These are phyloP conservation scores for Copidosoma floridanum DNA, from an alignment of 1,140 invertebrate genomes.

Conservation along the genomic window DNA sequence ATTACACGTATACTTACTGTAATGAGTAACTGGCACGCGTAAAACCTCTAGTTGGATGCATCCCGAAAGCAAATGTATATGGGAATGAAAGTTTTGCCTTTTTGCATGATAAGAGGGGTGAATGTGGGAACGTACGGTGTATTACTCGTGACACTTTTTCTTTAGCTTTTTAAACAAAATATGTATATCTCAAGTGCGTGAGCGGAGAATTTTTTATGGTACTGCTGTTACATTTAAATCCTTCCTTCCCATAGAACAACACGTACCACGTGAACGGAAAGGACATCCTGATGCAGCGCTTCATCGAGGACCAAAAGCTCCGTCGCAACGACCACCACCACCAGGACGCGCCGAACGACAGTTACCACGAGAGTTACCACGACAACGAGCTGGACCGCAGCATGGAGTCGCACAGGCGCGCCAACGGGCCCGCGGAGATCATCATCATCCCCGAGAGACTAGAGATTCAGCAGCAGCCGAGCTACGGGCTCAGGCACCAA, in stretches of 20 bases:
- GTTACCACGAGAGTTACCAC: conserved; percentile 36
- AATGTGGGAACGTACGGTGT: no score
- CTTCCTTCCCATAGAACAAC: conserved; percentile 48
- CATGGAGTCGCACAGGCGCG: conserved; percentile 44
- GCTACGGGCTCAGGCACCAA: background rate
- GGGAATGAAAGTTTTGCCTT: no score
- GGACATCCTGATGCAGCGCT: conserved; percentile 75
- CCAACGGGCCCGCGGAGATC: conserved; percentile 61
- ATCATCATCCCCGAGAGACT: conserved; percentile 49
- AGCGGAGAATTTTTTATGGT: no score
- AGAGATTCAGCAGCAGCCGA: conserved; percentile 30
- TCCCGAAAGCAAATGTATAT: no score
- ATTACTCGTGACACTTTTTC: no score
- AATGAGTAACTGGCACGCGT: no score
- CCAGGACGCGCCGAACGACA: conserved; percentile 21
- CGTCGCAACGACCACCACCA: conserved; percentile 38
- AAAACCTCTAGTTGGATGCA: no score
- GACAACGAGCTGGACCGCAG: conserved; percentile 41
- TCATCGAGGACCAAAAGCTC: conserved; percentile 74
- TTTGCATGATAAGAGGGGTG: no score
- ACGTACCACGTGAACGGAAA: conserved; percentile 62
- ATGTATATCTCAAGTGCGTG: no score
- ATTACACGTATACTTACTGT: no score
- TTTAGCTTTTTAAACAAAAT: no score
- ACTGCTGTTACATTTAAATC: no score